phyloP scores from a whole-genome alignment of 2,888 invertebrate genomes.

The Nemurella pictetii region DNA sequence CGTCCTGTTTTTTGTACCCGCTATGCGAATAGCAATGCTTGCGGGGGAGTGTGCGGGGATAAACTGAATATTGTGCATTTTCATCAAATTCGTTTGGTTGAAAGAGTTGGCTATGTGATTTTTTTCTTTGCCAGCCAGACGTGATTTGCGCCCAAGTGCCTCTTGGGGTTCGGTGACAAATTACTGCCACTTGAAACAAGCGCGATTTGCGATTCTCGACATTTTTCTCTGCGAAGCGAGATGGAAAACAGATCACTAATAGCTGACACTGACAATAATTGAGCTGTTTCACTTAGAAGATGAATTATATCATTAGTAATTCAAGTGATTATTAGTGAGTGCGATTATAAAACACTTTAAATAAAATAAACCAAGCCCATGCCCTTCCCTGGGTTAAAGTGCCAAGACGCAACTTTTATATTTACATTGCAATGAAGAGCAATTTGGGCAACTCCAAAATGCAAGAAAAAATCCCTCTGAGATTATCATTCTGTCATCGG shows the following conservation, averaged over 20 bases:
- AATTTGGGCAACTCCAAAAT: too few relatives aligned
- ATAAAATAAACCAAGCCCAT: background rate
- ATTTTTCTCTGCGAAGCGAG: background rate
- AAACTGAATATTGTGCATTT: background rate
- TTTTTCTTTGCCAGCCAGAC: background rate
- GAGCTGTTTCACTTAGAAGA: too few relatives aligned
- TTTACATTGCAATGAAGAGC: too few relatives aligned
- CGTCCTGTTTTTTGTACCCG: background rate
- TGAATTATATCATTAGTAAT: too few relatives aligned
- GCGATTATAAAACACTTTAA: too few relatives aligned
- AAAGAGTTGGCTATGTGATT: background rate
- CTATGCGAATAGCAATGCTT: background rate
- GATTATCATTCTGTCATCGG: background rate
- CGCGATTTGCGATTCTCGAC: too few relatives aligned
- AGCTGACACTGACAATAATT: background rate
- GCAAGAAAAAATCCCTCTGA: background rate
- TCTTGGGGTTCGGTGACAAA: background rate
- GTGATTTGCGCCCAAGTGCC: background rate
- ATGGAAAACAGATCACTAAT: background rate
- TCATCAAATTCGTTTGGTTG: background rate
- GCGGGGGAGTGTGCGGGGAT: background rate
- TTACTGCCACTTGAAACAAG: too few relatives aligned
- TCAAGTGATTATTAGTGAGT: too few relatives aligned
- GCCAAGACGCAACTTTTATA: too few relatives aligned
- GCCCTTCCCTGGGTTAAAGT: background rate